phyloP scores from a whole-genome alignment of 2,888 invertebrate genomes.

The Andrena haemorrhoa region DNA sequence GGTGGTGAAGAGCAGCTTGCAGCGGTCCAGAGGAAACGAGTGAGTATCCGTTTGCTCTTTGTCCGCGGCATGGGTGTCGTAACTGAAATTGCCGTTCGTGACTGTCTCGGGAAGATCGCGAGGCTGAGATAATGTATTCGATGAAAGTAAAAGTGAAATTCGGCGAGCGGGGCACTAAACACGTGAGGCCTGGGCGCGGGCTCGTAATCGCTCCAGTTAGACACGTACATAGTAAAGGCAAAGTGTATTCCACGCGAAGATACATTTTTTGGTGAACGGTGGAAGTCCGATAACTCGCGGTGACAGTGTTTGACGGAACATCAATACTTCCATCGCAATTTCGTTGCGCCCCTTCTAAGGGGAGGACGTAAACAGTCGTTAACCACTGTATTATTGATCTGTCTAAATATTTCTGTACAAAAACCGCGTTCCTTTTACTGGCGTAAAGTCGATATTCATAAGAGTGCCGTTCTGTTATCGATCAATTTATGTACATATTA shows the following conservation, averaged over 20 bases:
- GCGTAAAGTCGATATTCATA: conserved; percentile 3
- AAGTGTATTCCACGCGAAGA: no score
- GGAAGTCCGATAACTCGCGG: conserved; percentile 1
- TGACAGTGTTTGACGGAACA: conserved; percentile 4
- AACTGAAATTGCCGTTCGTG: neutral
- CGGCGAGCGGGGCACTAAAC: no score
- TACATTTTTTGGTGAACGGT: neutral
- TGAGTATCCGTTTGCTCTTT: conserved; percentile 76
- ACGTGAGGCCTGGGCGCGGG: no score
- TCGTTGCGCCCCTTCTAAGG: conserved; percentile 3
- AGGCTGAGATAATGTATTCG: neutral
- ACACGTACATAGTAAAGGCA: no score
- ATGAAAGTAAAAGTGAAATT: conserved; percentile 7
- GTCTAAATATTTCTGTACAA: conserved; percentile 5
- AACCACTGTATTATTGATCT: conserved; percentile 33
- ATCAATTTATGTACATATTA: conserved; percentile 7
- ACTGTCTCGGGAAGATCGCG: neutral
- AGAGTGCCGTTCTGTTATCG: neutral
- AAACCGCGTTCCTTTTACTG: neutral
- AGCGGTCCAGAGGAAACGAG: conserved; percentile 85
- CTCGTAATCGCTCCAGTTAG: no score
- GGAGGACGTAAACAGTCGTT: conserved; percentile 27
- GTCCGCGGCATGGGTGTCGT: neutral
- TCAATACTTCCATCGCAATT: conserved; percentile 24
- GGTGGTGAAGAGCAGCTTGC: conserved; percentile 70